Evolutionary conservation across 2,797 vertebrate species (phyloP), one percentile per base, ranked within the genome.

Genomic region (Serranus cabrilla): DNA sequence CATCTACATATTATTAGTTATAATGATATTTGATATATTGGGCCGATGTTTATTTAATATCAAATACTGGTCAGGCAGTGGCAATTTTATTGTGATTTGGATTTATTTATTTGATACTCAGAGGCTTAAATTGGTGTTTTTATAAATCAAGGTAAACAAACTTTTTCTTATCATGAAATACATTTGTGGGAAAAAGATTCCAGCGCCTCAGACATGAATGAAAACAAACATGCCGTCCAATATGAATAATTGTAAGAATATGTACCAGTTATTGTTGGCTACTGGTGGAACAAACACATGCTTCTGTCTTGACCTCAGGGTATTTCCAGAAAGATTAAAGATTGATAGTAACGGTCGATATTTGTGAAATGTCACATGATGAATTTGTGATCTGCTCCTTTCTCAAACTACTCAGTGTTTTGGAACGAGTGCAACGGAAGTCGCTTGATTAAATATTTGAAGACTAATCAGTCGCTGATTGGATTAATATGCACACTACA

Each of bases 401-500:
- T 23, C n/a, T 50, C 16, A 21, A 25, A 54, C 23, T 10, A 11
- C 20, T 40, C 0, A 16, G 8, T 43, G 16, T 60, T 65, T 42
- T 65, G 1, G 7, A 58, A 47, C n/a, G 8, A 61, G 50, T n/a
- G 21, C 7, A 55, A 12, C 1, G 31, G 16, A 55, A 55, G 20
- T 39, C 1, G n/a, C 17, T 68, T 52, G 8, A 81, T 74, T 65
- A 37, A 18, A 45, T 65, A 17, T 56, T 21, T 70, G 34, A 66
- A 2, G 46, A 62, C 20, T 55, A 31, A 75, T 67, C 37, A 75
- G 45, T 42, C 39, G 21, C 51, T 60, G 63, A 80, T 42, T 74
- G 50, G 34, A 61, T 40, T 70, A 68, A 5, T 20, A 57, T 39
- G n/a, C 49, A 37, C n/a, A 25, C 40, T 17, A 11, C 34, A 27